Base-by-base conservation (phyloP, 1,140 invertebrate species). In the Ceratosolen solmsi region DNA sequence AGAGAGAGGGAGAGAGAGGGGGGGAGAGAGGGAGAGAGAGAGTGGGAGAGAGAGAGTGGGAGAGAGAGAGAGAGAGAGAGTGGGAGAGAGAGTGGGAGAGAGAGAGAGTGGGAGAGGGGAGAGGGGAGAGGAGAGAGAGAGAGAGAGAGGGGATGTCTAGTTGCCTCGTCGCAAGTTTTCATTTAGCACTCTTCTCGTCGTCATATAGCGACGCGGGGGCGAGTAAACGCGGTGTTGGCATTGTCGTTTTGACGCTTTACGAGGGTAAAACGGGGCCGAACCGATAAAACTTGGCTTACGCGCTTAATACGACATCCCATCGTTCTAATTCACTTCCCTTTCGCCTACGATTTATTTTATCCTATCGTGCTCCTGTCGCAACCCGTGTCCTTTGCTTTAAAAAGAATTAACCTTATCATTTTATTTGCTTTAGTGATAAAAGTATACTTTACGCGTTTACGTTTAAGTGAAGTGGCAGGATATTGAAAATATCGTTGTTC, bases 291-390 rank as follows among this genome's bases (percentile, higher is more conserved):
- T 81, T 81, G 73, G 71, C 79, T 80, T 74, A 81, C 63, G 73
- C 72, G 72, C 80, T 81, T 76, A 81, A 81, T 81, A 81, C 73
- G 73, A 81, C 80, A 76, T 81, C 60, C 80, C 80, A 81, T 81
- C 49, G 33, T 73, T 60, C 80, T 81, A 81, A 81, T 81, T 81
- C 80, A 81, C 80, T 81, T 81, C 60, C n/a, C 72, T 46, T 72
- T 70, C 80, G 46, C n/a, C 49, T 70, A 76, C 49, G 72, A 76
- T 76, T 81, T 76, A 75, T 81, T 70, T 76, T 33, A 65, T 76
- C 56, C 73, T 65, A 65, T 73, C 25, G 15, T n/a, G 22, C 36
- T 60, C n/a, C n/a, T 77, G 38, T 33, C 41, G 0, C 60, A 36
- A 20, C 63, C 13, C 30, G n/a, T 15, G 11, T 65, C 41, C 17